phyloP scores from a whole-genome alignment of 2,888 invertebrate species.

The Eupsilia transversa region DNA sequence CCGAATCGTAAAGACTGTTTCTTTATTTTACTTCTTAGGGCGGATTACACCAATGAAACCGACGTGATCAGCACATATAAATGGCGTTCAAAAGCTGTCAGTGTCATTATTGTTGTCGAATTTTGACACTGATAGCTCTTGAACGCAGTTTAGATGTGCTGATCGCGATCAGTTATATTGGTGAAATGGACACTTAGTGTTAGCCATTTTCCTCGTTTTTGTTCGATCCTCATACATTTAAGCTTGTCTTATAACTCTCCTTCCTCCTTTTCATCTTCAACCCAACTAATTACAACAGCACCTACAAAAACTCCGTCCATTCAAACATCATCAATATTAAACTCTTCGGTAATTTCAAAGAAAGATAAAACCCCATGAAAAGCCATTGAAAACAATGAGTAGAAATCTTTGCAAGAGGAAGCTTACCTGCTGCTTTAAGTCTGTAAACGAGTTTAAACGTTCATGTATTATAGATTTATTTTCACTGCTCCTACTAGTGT shows the following conservation, averaged over 20 bases:
- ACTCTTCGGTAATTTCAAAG: conserved; percentile 50
- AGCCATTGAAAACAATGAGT: conserved; percentile 70
- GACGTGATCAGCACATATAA: too few relatives aligned
- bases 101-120: too few relatives aligned
- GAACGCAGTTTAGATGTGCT: too few relatives aligned
- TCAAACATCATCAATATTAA: conserved; percentile 61
- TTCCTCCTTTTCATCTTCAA: not conserved
- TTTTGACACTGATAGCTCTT: too few relatives aligned
- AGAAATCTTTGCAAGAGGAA: conserved; percentile 48
- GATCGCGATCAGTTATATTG: too few relatives aligned
- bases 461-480: conserved; percentile 70
- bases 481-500: conserved; percentile 46
- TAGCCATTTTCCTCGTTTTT: not conserved
- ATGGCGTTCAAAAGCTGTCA: too few relatives aligned
- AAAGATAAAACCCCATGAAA: conserved; percentile 57
- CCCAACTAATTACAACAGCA: conserved; percentile 14
- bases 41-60: too few relatives aligned
- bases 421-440: conserved; percentile 45
- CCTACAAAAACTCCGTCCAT: conserved; percentile 24
- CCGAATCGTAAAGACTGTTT: not conserved
- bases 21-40: not conserved
- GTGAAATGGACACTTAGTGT: too few relatives aligned
- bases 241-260: not conserved
- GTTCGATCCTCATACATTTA: not conserved
- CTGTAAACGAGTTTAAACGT: conserved; percentile 48